These are phyloP conservation scores for Choloepus hoffmanni DNA, from an alignment of 2,113 vertebrate species.

Conservation along the genomic window DNA sequence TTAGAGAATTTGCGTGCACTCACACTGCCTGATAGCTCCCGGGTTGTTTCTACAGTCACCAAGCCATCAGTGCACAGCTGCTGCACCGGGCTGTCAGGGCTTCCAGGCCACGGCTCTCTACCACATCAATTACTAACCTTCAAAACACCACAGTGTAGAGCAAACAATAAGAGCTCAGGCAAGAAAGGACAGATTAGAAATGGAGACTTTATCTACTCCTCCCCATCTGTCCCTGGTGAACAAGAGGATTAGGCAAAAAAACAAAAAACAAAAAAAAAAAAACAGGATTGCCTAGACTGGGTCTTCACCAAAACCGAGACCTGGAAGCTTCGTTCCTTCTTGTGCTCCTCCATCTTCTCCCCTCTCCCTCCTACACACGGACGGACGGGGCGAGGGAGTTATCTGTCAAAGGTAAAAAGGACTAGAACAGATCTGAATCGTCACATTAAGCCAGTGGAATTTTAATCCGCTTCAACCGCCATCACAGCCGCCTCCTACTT, in stretches of 20 bases:
- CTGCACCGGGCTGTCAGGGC: neutral
- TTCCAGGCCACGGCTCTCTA: neutral
- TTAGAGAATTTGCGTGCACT: too few species aligned
- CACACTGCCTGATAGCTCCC: neutral
- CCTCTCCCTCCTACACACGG: neutral
- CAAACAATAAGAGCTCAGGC: neutral
- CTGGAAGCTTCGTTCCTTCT: neutral
- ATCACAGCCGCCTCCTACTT: neutral
- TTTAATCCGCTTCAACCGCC: neutral
- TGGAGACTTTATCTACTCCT: neutral
- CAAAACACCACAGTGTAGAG: too few species aligned
- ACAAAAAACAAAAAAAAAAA: neutral
- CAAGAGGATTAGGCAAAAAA: neutral
- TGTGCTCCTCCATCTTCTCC: neutral
- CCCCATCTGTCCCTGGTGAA: neutral
- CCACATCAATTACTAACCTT: neutral
- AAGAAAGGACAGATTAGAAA: neutral
- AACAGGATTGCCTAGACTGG: neutral
- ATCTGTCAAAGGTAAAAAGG: too few species aligned
- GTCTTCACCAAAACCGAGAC: neutral
- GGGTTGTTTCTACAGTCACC: neutral
- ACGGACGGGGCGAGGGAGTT: too few species aligned
- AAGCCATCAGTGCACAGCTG: neutral
- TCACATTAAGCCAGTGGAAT: neutral
- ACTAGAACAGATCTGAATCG: neutral